Evolutionary conservation across 2,888 invertebrate genomes (phyloP).

Genomic region (Eucera pruinosa): DNA sequence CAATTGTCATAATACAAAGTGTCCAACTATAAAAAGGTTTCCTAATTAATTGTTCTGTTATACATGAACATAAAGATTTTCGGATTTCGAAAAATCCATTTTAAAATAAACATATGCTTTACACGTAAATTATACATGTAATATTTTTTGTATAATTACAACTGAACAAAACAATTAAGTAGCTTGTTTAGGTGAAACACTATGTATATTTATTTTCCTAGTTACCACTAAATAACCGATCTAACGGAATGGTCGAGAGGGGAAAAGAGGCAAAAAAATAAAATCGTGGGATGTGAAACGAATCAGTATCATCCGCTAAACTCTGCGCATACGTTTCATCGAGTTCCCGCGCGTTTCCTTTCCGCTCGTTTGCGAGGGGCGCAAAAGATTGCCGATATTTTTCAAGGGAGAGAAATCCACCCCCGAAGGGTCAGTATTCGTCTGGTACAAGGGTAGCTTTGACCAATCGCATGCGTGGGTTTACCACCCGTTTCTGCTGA

Average conservation of each 20-base stretch:
- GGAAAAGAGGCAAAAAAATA: not conserved
- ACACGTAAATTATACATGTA: too few relatives aligned
- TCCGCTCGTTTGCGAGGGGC: constrained; percentile 31
- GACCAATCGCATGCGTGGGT: constrained; percentile 81
- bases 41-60: too few relatives aligned
- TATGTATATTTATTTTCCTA: too few relatives aligned
- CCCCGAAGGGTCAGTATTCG: constrained; percentile 80
- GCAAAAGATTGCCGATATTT: constrained; percentile 61
- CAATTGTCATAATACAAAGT: too few relatives aligned
- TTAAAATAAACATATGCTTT: too few relatives aligned
- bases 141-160: too few relatives aligned
- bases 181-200: too few relatives aligned
- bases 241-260: not conserved
- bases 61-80: too few relatives aligned
- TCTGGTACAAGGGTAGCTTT: constrained; percentile 77
- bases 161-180: too few relatives aligned
- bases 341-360: constrained; percentile 27
- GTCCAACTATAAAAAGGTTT: too few relatives aligned
- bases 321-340: constrained; percentile 35
- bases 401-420: constrained; percentile 69
- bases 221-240: too few relatives aligned
- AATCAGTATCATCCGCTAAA: constrained; percentile 15
- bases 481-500: constrained; percentile 80
- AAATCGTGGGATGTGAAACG: not conserved
- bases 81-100: too few relatives aligned